These are phyloP conservation scores for Xylocopa sonorina DNA, from an alignment of 1,140 invertebrate species.

Conservation along the genomic window DNA sequence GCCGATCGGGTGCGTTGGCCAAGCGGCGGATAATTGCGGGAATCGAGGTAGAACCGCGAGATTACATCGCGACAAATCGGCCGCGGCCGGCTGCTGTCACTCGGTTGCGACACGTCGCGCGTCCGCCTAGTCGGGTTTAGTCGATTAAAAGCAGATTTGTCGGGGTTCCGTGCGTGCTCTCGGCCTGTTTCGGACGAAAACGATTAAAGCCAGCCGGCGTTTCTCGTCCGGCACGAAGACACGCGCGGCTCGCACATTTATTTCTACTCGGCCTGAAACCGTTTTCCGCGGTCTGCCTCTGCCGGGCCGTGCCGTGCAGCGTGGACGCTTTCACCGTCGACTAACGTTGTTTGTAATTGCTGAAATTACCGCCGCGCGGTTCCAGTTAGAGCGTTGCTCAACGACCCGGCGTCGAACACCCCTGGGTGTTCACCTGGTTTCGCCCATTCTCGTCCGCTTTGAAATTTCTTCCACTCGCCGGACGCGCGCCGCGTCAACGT, in stretches of 20 bases:
- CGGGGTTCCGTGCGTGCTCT: constrained; percentile 42
- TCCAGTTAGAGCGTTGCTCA: constrained; percentile 32
- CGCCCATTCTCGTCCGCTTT: no score
- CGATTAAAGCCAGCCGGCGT: constrained; percentile 40
- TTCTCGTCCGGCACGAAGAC: constrained; percentile 25
- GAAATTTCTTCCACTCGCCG: no score
- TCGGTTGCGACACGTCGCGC: constrained; percentile 25
- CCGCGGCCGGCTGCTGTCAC: constrained; percentile 22
- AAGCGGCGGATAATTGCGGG: constrained; percentile 32
- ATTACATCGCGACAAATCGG: constrained; percentile 54
- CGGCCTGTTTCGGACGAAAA: constrained; percentile 47
- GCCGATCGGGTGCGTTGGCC: constrained; percentile 12
- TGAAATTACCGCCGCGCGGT: constrained; percentile 29
- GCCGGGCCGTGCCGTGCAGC: background rate
- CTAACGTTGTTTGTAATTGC: constrained; percentile 51
- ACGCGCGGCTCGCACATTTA: constrained; percentile 45
- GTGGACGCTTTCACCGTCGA: constrained; percentile 47
- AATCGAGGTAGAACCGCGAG: constrained; percentile 25
- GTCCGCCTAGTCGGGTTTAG: constrained; percentile 3
- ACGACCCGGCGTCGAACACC: background rate
- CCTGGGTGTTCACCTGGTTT: background rate
- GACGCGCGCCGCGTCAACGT: no score
- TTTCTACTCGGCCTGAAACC: constrained; percentile 30
- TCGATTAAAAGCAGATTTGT: constrained; percentile 52
- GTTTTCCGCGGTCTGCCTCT: constrained; percentile 24